Base-by-base conservation (phyloP, 1,140 invertebrate genomes). In the Trichoplusia ni region DNA sequence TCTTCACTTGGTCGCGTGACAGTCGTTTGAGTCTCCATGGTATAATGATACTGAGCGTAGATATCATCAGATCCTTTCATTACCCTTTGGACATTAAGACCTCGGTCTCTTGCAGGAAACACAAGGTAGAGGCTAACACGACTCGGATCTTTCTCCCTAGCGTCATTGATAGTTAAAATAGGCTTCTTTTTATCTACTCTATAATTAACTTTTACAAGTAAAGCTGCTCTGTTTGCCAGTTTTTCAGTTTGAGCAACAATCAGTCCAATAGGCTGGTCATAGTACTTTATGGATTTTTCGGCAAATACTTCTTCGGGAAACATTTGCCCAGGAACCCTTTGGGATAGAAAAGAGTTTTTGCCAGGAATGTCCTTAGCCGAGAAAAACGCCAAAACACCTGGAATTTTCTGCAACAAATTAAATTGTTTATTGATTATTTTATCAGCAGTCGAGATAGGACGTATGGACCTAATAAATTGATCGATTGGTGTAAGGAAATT, bases 331-430 rank as follows among this genome's bases (percentile, higher is more conserved):
- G 56, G 94, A 23, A 92, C 67, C 37, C 74, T 73, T 66, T 2
- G 82, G 65, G 4, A 81, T 86, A 81, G 84, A 42, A 92, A 94
- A 1, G 84, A 75, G 78, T 96, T 96, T 27, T 82, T 78, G 1
- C 95, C 96, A 0, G 95, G 95, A 29, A 97, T 92, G 82, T 97
- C 95, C 75, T 94, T 18, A 1, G 93, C 94, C 14, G 92, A 91
- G 64, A 93, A 93, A 72, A 95, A 95, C 1, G 92, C 92, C 1
- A 95, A 74, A 5, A 97, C 94, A 9, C 95, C 96, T 16, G 92
- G 88, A 19, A 94, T 81, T 59, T 87, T 84, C 83, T 93, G 9
- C 13, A 33, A 27, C 21, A 9, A 11, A 7, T 2, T 2, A 23
- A 42, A 51, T 2, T 38, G 29, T 27, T 5, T 35, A n/a, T 33